Conservation (phyloP, 1,140 invertebrate genomes). For the Brachionus rotundiformis region DNA sequence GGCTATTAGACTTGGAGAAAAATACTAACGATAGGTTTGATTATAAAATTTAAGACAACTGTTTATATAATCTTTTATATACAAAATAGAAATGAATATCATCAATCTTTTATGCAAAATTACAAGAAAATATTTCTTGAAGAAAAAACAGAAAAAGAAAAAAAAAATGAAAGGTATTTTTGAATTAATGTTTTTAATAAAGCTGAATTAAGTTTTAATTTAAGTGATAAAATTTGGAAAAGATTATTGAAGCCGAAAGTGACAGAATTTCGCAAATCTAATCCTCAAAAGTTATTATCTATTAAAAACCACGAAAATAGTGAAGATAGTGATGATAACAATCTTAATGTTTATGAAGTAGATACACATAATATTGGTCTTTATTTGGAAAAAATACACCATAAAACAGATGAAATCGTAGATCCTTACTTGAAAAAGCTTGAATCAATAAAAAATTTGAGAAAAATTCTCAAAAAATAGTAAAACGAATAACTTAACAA, state of each 20-base stretch:
- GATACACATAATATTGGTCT: slow-evolving; percentile 59
- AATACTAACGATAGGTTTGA: background rate
- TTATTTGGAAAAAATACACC: slow-evolving; percentile 57
- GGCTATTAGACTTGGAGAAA: slow-evolving; percentile 20
- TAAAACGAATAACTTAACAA: slow-evolving; percentile 35
- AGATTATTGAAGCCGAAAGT: slow-evolving; percentile 16
- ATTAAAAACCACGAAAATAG: slow-evolving; percentile 35
- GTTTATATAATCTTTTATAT: background rate
- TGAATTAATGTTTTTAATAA: background rate
- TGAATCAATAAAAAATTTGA: slow-evolving; percentile 57
- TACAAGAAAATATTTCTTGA: slow-evolving; percentile 59
- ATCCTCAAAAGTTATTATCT: background rate
- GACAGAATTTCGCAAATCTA: background rate
- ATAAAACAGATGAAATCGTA: slow-evolving; percentile 57
- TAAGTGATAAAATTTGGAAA: background rate
- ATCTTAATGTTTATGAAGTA: slow-evolving; percentile 52
- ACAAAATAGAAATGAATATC: slow-evolving; percentile 56
- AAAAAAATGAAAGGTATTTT: background rate
- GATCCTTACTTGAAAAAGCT: slow-evolving; percentile 56
- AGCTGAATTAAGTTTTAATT: background rate
- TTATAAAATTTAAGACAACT: background rate
- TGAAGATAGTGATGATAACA: background rate
- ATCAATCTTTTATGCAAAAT: slow-evolving; percentile 59
- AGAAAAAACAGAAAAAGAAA: slow-evolving; percentile 23
- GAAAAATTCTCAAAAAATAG: slow-evolving; percentile 59